These are phyloP conservation scores for Indicator indicator DNA, from an alignment of 2,113 vertebrate genomes.

Conservation along the genomic window DNA sequence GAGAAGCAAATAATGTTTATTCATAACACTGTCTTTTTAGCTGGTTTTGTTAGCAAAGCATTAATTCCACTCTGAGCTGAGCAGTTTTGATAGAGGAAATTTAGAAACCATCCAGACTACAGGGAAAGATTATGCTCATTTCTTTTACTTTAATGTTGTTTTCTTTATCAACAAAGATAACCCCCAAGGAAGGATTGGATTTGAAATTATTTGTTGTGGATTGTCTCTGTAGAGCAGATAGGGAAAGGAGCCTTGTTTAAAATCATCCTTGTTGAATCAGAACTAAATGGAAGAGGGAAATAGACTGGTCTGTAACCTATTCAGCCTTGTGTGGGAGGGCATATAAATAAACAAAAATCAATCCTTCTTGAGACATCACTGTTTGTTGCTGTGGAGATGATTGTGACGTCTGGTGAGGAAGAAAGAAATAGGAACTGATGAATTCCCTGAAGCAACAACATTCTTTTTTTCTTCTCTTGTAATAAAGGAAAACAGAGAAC, in stretches of 20 bases:
- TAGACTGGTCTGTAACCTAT: not conserved
- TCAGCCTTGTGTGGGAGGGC: not conserved
- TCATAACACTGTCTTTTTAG: not conserved
- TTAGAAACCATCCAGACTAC: not conserved
- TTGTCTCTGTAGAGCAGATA: not conserved
- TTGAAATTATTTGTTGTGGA: not conserved
- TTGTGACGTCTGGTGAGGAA: constrained; percentile 36
- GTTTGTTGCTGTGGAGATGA: constrained; percentile 60
- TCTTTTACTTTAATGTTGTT: constrained; percentile 6
- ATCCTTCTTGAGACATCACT: constrained; percentile 37
- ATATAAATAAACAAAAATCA: constrained; percentile 47
- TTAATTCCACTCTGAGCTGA: not conserved
- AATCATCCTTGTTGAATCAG: not conserved
- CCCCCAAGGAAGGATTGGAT: not conserved
- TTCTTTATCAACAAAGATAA: constrained; percentile 19
- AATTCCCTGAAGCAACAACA: constrained; percentile 23
- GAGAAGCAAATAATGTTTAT: not conserved
- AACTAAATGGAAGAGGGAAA: not conserved
- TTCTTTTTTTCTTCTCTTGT: constrained; percentile 37
- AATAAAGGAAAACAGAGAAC: not conserved
- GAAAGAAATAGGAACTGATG: constrained; percentile 16
- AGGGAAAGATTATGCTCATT: not conserved
- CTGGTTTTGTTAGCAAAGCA: not conserved
- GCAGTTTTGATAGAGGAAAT: not conserved
- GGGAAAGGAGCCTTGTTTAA: not conserved